These are phyloP conservation scores for Allobates femoralis DNA, from an alignment of 2,797 vertebrate species.

Conservation along the genomic window DNA sequence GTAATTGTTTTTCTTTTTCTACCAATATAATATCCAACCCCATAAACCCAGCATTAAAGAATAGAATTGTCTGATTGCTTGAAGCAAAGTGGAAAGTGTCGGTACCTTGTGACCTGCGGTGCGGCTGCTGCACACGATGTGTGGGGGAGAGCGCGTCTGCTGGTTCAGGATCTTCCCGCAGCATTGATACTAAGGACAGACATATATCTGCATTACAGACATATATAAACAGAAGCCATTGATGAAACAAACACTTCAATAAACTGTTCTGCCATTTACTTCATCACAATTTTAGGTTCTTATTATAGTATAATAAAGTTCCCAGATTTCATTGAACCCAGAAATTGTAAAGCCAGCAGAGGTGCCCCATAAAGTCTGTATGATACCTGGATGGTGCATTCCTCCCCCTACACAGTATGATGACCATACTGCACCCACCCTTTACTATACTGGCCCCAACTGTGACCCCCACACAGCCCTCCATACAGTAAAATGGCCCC, in stretches of 20 bases:
- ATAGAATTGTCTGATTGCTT: neutral
- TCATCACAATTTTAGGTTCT: neutral
- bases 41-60: neutral
- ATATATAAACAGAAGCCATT: neutral
- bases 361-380: too few relatives aligned
- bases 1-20: neutral
- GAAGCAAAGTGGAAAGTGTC: neutral
- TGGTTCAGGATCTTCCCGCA: conserved; percentile 46
- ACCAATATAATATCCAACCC: too few relatives aligned
- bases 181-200: conserved; percentile 43
- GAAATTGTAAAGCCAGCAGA: too few relatives aligned
- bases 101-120: conserved; percentile 28
- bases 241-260: neutral
- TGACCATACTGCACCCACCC: too few relatives aligned
- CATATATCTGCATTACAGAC: neutral
- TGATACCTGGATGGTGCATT: too few relatives aligned
- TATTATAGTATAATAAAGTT: too few relatives aligned
- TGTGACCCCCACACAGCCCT: too few relatives aligned
- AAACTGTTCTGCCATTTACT: neutral
- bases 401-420: too few relatives aligned
- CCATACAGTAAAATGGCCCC: too few relatives aligned
- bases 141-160: neutral
- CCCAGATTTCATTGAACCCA: too few relatives aligned
- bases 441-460: too few relatives aligned
- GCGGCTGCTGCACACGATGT: neutral